Percentiles rank a stretch among this genome's conserved stretches.
Conservation (phyloP, 2,888 invertebrate genomes). For the Athetis lepigone region DNA sequence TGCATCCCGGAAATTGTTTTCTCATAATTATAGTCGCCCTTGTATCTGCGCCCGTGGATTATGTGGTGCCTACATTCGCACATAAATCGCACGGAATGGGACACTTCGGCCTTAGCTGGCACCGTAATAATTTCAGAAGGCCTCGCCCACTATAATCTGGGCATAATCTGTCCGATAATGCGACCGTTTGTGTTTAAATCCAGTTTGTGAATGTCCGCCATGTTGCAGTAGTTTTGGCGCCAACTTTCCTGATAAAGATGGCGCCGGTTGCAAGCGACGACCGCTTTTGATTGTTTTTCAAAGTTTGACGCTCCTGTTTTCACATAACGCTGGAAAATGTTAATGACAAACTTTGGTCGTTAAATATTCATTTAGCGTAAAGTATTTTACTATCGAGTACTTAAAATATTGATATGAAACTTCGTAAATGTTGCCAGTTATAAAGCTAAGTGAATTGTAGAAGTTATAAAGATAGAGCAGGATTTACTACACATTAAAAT, state of each 20-base stretch:
- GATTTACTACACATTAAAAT: neutral
- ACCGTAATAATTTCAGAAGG: constrained; percentile 88
- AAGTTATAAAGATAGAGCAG: constrained; percentile 5
- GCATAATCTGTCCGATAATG: constrained; percentile 90
- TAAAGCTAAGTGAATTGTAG: neutral
- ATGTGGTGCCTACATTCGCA: constrained; percentile 86
- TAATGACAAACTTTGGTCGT: constrained; percentile 63
- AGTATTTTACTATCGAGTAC: constrained; percentile 19
- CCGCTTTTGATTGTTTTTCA: constrained; percentile 64
- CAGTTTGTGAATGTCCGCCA: constrained; percentile 78
- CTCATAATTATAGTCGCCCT: constrained; percentile 88
- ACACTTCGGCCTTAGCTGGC: constrained; percentile 86
- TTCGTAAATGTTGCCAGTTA: constrained; percentile 14
- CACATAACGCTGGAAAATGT: constrained; percentile 51
- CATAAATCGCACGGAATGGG: constrained; percentile 89
- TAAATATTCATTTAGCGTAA: constrained; percentile 52
- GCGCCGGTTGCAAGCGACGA: constrained; percentile 74
- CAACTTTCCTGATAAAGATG: constrained; percentile 82
- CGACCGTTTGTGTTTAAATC: constrained; percentile 87
- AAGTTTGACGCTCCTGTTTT: constrained; percentile 67
- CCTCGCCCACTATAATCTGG: constrained; percentile 89
- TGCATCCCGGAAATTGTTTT: constrained; percentile 89
- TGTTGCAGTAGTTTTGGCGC: constrained; percentile 81
- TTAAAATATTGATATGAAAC: constrained; percentile 14
- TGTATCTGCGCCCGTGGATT: constrained; percentile 81